A percentile compares a stretch with the other conserved stretches of the same genome.
Conservation (phyloP, 2,113 vertebrate genomes). For the Pongo pygmaeus region DNA sequence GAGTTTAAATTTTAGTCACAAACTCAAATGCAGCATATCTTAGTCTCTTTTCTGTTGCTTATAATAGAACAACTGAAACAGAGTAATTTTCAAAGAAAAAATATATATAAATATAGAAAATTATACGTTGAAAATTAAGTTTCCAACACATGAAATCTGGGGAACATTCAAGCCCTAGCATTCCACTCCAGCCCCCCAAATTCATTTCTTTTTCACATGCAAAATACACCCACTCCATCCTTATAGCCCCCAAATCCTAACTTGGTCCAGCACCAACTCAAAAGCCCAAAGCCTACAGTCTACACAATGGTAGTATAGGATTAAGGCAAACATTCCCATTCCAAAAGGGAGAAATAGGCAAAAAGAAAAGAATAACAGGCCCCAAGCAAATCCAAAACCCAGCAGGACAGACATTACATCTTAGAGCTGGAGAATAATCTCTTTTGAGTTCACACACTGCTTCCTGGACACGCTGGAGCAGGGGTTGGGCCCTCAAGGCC, state of each 20-base stretch:
- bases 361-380: neutral
- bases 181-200: neutral
- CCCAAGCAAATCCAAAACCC: neutral
- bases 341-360: neutral
- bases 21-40: neutral
- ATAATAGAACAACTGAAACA: neutral
- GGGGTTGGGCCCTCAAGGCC: neutral
- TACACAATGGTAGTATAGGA: neutral
- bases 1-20: slow-evolving; percentile 7
- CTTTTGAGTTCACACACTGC: neutral
- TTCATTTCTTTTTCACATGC: neutral
- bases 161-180: neutral
- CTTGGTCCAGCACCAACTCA: neutral
- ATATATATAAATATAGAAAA: neutral
- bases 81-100: neutral
- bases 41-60: neutral
- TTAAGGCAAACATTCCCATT: neutral
- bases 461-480: neutral
- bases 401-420: neutral
- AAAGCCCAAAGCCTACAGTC: neutral
- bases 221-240: neutral
- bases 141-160: neutral
- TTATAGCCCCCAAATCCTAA: neutral
- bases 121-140: neutral
- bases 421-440: neutral